Evolutionary conservation across 2,888 invertebrate genomes (phyloP), one percentile per base, ranked within the genome.

Genomic region (Acleris holmiana): DNA sequence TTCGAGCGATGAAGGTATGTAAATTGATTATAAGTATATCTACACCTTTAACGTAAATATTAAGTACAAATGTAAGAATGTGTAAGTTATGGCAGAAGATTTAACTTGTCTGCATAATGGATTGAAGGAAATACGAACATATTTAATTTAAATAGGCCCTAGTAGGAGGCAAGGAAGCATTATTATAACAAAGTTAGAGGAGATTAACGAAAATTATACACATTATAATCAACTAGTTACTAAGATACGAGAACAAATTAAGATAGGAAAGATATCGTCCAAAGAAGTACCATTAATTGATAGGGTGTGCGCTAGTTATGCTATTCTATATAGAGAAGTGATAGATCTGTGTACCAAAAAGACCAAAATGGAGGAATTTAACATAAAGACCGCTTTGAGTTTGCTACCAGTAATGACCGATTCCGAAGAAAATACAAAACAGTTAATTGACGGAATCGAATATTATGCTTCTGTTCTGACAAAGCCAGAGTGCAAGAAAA

Each of bases 361-460:
- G 1, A 13, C 13, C 53, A 53, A 29, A 53, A 18, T 18, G 25
- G 53, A 35, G 29, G 29, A 53, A 40, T 53, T 53, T 40, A 18
- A 53, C 6, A 35, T 53, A 35, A 53, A 53, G 18, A 53, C 19
- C n/a, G 53, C 53, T 17, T 25, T 53, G 10, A 53, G 53, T 18
- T 53, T 53, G 35, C 10, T 53, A 15, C 53, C 53, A 10, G 53
- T 40, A 10, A 53, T 53, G 35, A 53, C n/a, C 35, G 51, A 35
- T 18, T 7, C 18, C 8, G 56, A 62, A 10, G 19, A 15, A 1
- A 41, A 17, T 29, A 62, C 55, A 13, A 60, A 54, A 23, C 53
- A 61, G 29, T 57, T 66, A 19, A 66, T 66, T 19, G 40, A 40
- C 40, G 40, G 40, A 10, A 68, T 68, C 25, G 62, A 68, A 41